Evolutionary conservation across 2,113 vertebrate species (phyloP), one percentile per base, ranked within the genome.

Genomic region (Melanotaenia duboulayi): DNA sequence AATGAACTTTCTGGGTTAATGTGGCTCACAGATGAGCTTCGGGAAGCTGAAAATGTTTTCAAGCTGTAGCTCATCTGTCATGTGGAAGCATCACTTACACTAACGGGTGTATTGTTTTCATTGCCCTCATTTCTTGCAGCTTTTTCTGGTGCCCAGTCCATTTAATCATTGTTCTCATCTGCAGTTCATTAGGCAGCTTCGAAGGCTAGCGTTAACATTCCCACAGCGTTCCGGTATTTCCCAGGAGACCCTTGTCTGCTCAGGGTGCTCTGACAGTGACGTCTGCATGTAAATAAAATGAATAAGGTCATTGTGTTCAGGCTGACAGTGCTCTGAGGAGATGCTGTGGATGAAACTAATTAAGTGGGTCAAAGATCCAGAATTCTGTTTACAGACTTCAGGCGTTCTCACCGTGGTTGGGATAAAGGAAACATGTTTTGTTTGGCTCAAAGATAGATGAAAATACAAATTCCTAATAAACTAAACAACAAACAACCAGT

Each of bases 121-220:
- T 6, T 6, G 28, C 28, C 28, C 28, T 28, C 28, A 3, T 28
- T 28, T 28, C 28, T 28, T n/a, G n/a, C n/a, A n/a, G n/a, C n/a
- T n/a, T n/a, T n/a, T n/a, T n/a, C n/a, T 40, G 10, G 39, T 40
- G 8, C 10, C 62, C 35, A 0, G 4, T 58, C 57, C 39, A 8
- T 50, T 62, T 24, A 28, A 25, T 61, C 60, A 25, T 61, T 52
- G 20, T 51, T 55, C 50, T 57, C 17, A 8, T 81, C 58, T 74
- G 35, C 42, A 63, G 23, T 58, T 71, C 70, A 52, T 52, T n/a
- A 57, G 20, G 56, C 60, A 23, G 5, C 54, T 57, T 40, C 60
- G 20, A 59, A 46, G 37, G 59, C 49, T 23, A 55, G 65, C 64
- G 71, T 79, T 65, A 55, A 63, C 50, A 55, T 82, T 87, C 71